A percentile compares a stretch with the other conserved stretches of the same genome.
Conservation (phyloP, 2,113 vertebrate genomes). For the Daubentonia madagascariensis region DNA sequence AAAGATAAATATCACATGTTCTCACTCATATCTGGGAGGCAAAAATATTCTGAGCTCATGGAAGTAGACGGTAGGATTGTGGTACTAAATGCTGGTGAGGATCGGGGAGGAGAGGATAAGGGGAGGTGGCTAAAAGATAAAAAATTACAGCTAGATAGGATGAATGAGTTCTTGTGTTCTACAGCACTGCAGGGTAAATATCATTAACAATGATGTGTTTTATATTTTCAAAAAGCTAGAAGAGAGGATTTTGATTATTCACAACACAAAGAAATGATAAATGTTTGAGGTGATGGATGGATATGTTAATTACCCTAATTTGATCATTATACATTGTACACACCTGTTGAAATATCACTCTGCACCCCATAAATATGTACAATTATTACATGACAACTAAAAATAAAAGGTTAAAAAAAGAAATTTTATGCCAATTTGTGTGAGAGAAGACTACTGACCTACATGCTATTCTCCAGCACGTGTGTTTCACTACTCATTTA, state of each 20-base stretch:
- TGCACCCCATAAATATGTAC: neutral
- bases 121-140: neutral
- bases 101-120: neutral
- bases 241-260: neutral
- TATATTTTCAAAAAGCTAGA: neutral
- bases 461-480: neutral
- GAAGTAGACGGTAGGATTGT: neutral
- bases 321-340: neutral
- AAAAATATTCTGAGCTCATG: neutral
- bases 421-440: neutral
- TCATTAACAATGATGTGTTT: neutral
- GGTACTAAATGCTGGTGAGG: neutral
- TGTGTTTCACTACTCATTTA: neutral
- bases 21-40: neutral
- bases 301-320: neutral
- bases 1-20: neutral
- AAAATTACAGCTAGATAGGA: neutral
- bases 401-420: neutral
- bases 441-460: neutral
- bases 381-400: neutral
- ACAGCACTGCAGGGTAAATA: neutral
- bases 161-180: neutral
- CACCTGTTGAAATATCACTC: neutral
- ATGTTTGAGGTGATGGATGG: neutral
- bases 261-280: neutral